Percentiles rank a stretch among this genome's conserved stretches.
phyloP scores from a whole-genome alignment of 2,113 vertebrate species.

The Proterorhinus semilunaris region DNA sequence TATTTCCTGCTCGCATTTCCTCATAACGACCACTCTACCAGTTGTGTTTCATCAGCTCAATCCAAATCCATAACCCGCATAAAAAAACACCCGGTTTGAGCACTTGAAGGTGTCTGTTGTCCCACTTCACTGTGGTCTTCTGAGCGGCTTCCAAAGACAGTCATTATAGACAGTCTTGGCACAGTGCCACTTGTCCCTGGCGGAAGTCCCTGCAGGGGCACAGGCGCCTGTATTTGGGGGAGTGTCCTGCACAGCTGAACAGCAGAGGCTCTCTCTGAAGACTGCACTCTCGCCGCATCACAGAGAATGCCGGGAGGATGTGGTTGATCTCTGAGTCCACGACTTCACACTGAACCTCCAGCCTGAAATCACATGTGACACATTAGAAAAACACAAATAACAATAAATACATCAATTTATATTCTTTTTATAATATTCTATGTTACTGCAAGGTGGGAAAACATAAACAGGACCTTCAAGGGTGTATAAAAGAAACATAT shows the following conservation, averaged over 20 bases:
- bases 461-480: no score
- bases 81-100: background rate
- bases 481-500: no score
- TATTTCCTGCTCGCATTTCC: no score
- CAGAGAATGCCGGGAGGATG: conserved; percentile 87
- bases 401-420: background rate
- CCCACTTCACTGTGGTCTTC: conserved; percentile 4
- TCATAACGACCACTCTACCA: background rate
- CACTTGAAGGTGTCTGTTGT: background rate
- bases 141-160: background rate
- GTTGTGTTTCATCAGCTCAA: background rate
- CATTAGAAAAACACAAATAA: conserved; percentile 3
- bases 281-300: conserved; percentile 84
- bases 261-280: conserved; percentile 92
- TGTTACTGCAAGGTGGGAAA: no score
- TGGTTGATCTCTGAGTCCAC: conserved; percentile 91
- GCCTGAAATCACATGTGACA: conserved; percentile 64
- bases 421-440: no score
- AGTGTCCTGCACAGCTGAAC: conserved; percentile 92
- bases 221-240: conserved; percentile 85
- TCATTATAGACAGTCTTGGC: conserved; percentile 87
- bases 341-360: conserved; percentile 88
- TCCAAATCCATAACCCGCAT: background rate
- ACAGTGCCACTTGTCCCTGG: conserved; percentile 91
- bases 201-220: conserved; percentile 93